Conservation (phyloP, 2,888 invertebrate species). For the Perdita meconis region DNA sequence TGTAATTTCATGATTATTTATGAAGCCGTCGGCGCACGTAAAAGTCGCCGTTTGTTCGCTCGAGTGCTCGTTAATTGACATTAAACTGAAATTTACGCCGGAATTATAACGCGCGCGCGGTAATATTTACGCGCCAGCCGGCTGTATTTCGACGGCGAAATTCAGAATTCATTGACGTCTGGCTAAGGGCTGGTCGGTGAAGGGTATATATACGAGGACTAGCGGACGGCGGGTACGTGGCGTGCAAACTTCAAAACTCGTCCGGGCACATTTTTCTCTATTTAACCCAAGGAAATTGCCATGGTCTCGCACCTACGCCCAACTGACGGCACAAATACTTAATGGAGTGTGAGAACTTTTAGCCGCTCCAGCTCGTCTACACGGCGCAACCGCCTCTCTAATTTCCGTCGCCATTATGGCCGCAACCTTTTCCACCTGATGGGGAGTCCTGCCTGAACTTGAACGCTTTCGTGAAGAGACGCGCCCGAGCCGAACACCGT, state of each 20-base stretch:
- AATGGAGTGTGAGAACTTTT: constrained; percentile 57
- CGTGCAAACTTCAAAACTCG: constrained; percentile 20
- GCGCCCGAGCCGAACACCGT: background rate
- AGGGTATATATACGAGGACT: no score
- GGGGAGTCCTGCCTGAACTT: constrained; percentile 1
- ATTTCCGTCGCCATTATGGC: constrained; percentile 44
- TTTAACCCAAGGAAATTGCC: constrained; percentile 49
- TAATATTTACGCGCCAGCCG: background rate
- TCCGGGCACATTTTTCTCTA: constrained; percentile 42
- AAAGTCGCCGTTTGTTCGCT: constrained; percentile 1
- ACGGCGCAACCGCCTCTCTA: constrained; percentile 35
- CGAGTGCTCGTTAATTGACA: background rate
- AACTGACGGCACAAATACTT: constrained; percentile 51
- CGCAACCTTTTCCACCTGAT: constrained; percentile 14
- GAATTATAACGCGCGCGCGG: background rate
- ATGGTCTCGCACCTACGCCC: constrained; percentile 32
- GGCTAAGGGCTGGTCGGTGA: background rate
- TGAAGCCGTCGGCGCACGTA: background rate
- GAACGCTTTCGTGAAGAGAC: background rate
- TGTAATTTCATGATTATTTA: constrained; percentile 10
- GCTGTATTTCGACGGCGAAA: background rate
- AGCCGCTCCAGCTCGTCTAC: constrained; percentile 23
- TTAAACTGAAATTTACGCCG: background rate
- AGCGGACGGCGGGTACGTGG: background rate
- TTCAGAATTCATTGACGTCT: background rate